Evolutionary conservation across 2,113 vertebrate species (phyloP).

Genomic region (Oryzias woworae): DNA sequence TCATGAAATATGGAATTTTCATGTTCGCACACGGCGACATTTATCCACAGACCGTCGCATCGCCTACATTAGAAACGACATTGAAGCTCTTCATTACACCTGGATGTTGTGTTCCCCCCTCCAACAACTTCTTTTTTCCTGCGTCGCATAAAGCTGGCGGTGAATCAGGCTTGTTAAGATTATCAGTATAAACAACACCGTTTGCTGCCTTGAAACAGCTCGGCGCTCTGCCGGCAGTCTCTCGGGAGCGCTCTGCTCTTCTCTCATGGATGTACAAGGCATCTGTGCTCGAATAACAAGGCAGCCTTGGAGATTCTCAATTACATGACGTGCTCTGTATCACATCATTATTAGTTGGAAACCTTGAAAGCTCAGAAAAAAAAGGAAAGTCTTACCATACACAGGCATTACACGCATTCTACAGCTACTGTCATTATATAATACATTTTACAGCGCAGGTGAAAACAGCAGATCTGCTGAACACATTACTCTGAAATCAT

Average conservation of each 20-base stretch:
- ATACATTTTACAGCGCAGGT: not conserved
- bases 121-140: conserved; percentile 13
- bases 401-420: not conserved
- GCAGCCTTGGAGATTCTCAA: conserved; percentile 43
- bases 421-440: not conserved
- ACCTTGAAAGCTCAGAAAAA: conserved; percentile 19
- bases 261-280: conserved; percentile 41
- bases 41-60: conserved; percentile 36
- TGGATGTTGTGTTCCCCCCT: conserved; percentile 11
- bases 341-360: conserved; percentile 43
- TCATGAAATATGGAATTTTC: conserved; percentile 69
- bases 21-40: conserved; percentile 52
- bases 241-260: conserved; percentile 38
- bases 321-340: conserved; percentile 24
- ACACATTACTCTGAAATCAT: no score
- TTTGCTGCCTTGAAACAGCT: conserved; percentile 30
- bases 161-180: conserved; percentile 46
- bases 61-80: conserved; percentile 61
- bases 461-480: not conserved
- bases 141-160: conserved; percentile 27
- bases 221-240: conserved; percentile 21
- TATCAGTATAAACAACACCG: conserved; percentile 44
- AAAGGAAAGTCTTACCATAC: conserved; percentile 11
- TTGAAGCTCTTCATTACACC: conserved; percentile 52
- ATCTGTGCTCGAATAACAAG: conserved; percentile 46